These are phyloP conservation scores for Carterocephalus palaemon DNA, from an alignment of 2,888 invertebrate species.

Conservation along the genomic window DNA sequence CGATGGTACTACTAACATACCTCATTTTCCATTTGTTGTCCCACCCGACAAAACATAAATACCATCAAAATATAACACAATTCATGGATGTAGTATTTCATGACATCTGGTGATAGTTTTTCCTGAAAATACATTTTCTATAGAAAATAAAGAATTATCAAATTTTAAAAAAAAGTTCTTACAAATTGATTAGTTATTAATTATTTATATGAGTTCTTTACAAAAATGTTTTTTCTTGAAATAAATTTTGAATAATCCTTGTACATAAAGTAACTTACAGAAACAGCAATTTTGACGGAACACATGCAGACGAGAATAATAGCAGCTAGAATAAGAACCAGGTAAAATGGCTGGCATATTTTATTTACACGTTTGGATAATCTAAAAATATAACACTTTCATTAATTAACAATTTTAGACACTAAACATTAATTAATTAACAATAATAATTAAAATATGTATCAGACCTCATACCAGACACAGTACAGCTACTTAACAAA, in stretches of 20 bases:
- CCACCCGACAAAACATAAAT: conserved; percentile 59
- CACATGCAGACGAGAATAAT: conserved; percentile 66
- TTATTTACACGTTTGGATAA: conserved; percentile 61
- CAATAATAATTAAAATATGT: too few relatives aligned
- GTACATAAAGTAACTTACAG: conserved; percentile 62
- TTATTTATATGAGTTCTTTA: background rate
- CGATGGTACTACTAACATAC: too few relatives aligned
- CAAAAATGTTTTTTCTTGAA: background rate
- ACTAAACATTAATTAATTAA: too few relatives aligned
- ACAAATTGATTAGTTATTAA: background rate
- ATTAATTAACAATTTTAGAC: too few relatives aligned
- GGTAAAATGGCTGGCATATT: conserved; percentile 63
- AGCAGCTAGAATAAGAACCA: conserved; percentile 57
- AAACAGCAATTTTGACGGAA: conserved; percentile 67
- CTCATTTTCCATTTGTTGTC: conserved; percentile 50
- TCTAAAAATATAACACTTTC: conserved; percentile 43
- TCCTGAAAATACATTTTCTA: conserved; percentile 48
- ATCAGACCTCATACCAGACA: too few relatives aligned
- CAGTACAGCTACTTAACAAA: too few relatives aligned
- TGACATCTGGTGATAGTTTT: conserved; percentile 54
- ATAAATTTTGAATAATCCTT: too few relatives aligned
- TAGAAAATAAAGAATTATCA: background rate
- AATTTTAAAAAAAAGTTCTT: too few relatives aligned
- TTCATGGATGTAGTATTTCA: conserved; percentile 64
- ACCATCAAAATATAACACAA: conserved; percentile 58